Evolutionary conservation across 2,113 vertebrate genomes (phyloP).

Genomic region (Pteropus alecto): DNA sequence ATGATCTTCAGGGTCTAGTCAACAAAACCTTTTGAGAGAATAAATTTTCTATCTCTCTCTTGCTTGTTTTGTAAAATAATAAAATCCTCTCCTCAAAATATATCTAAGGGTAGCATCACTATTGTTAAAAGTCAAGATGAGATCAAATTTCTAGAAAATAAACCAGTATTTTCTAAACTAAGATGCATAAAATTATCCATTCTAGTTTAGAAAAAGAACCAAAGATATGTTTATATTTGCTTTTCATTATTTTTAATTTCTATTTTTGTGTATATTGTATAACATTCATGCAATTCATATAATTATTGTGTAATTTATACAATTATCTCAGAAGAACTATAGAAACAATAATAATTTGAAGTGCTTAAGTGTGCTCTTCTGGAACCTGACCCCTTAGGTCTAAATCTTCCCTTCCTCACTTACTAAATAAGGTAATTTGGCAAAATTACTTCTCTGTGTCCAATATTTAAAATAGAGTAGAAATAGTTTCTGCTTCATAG

Average conservation of each 20-base stretch:
- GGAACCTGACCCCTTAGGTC: background rate
- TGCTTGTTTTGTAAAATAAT: constrained; percentile 14
- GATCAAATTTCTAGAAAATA: background rate
- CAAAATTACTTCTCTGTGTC: background rate
- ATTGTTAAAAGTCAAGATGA: background rate
- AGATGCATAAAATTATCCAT: background rate
- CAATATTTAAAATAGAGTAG: background rate
- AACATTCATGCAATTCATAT: background rate
- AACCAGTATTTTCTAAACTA: background rate
- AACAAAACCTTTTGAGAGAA: constrained; percentile 33
- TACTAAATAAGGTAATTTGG: background rate
- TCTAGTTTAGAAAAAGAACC: background rate
- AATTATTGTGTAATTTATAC: background rate
- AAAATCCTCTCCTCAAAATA: background rate
- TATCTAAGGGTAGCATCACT: background rate
- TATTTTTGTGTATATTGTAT: background rate
- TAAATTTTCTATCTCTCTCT: background rate
- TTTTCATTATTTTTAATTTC: background rate
- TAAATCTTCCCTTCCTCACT: background rate
- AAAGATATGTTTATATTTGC: background rate
- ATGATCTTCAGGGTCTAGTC: constrained; percentile 23
- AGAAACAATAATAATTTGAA: background rate
- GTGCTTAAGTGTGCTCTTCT: background rate
- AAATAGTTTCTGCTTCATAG: background rate
- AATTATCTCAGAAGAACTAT: background rate